Evolutionary conservation across 2,888 invertebrate genomes (phyloP), one percentile per base, ranked within the genome.

Genomic region (Kuschelorhynchus macadamiae): DNA sequence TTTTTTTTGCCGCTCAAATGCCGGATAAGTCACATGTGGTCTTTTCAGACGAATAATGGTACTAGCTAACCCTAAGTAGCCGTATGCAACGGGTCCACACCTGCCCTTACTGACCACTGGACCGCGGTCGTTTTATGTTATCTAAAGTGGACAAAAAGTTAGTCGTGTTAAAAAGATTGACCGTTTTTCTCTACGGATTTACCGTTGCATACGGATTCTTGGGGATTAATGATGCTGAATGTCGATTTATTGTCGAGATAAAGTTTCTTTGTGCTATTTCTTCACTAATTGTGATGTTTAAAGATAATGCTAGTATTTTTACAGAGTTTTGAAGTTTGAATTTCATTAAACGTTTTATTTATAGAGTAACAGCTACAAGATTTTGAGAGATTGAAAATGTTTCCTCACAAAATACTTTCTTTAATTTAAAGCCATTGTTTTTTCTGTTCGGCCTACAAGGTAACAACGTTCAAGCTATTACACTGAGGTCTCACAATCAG

Each of bases 11-110:
- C 66, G 60, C 47, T 64, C 66, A 66, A 70, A 66, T 64, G 62
- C 53, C 62, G 49, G 66, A 67, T 73, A 71, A 73, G 74, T 74
- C 74, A 74, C 74, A 71, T 72, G 66, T 67, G 72, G 67, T 47
- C 70, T 63, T 73, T 72, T 73, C 46, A 71, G 41, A n/a, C 60
- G 32, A 50, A 64, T 60, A 69, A 63, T 65, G 55, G 65, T 52
- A 59, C 49, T 30, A 25, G 42, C 42, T 62, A 70, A 70, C 72
- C 70, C 68, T 72, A 72, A 72, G 72, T 72, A 71, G 70, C 69
- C 71, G 53, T 67, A 55, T 36, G 50, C 57, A 50, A 36, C 14
- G 17, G 67, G 18, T 41, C 59, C 59, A 56, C 72, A 72, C 72
- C 72, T 72, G 72, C 71, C 72, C 44, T 61, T 62, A 64, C 55